Conservation (phyloP, 1,140 invertebrate genomes). For the Brachionus sp. region DNA sequence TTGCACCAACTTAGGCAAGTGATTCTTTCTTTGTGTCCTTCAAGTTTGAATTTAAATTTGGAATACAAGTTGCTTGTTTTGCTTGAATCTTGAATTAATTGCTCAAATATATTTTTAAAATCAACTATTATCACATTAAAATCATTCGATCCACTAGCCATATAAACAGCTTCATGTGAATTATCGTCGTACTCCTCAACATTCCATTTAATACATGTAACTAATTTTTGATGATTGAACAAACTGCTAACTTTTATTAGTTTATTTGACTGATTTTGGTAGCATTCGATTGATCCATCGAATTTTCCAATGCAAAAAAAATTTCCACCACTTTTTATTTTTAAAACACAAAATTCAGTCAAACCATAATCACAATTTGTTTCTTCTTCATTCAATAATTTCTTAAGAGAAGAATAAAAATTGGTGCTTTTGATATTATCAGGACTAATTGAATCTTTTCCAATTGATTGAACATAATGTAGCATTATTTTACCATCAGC, state of each 20-base stretch:
- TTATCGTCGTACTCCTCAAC: not conserved
- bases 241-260: not conserved
- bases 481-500: constrained; percentile 39
- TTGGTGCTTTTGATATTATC: not conserved
- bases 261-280: not conserved
- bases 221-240: constrained; percentile 43
- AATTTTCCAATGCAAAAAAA: constrained; percentile 42
- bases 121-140: constrained; percentile 9
- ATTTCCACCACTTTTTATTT: not conserved
- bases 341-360: constrained; percentile 29
- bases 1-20: constrained; percentile 7
- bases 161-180: not conserved
- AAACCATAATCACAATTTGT: not conserved
- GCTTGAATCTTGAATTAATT: not conserved
- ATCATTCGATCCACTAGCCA: constrained; percentile 44
- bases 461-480: not conserved
- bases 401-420: not conserved
- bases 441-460: not conserved
- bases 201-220: constrained; percentile 39
- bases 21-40: constrained; percentile 26
- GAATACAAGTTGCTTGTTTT: not conserved
- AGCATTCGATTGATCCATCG: constrained; percentile 27
- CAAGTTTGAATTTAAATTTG: constrained; percentile 6
- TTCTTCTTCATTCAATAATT: not conserved
- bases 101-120: not conserved